Percentiles rank a stretch among this genome's conserved stretches.
Evolutionary conservation across 1,140 invertebrate species (phyloP).

Genomic region (Zaprionus ghesquierei): DNA sequence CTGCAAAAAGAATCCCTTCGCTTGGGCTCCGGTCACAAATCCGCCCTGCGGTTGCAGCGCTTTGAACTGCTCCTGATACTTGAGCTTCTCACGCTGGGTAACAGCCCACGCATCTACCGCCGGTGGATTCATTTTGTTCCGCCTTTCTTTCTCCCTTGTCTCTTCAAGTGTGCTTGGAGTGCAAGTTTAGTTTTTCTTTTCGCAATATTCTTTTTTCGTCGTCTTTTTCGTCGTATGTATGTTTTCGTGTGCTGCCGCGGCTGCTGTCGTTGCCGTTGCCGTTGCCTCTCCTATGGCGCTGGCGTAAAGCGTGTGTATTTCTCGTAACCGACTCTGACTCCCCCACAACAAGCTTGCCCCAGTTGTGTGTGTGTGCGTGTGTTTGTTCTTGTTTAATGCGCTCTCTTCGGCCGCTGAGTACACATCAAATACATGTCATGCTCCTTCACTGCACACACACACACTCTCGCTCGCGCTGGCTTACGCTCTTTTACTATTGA

Average conservation of each 20-base stretch:
- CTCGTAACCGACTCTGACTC: constrained; percentile 50
- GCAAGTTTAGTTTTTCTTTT: constrained; percentile 23
- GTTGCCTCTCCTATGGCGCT: neutral
- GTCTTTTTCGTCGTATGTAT: neutral
- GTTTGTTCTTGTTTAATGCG: constrained; percentile 62
- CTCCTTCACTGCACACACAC: constrained; percentile 43
- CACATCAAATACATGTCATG: constrained; percentile 70
- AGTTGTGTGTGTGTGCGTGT: constrained; percentile 43
- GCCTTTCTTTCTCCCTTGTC: constrained; percentile 9
- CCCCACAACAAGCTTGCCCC: constrained; percentile 36
- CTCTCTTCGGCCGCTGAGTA: constrained; percentile 69
- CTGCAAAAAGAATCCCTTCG: constrained; percentile 95
- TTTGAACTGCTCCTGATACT: constrained; percentile 96
- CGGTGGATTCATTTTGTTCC: constrained; percentile 78
- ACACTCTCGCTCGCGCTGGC: constrained; percentile 29
- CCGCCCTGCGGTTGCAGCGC: constrained; percentile 93
- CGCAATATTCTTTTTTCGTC: constrained; percentile 10
- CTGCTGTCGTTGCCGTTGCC: neutral
- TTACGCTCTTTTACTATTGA: constrained; percentile 65
- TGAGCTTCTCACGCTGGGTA: constrained; percentile 91
- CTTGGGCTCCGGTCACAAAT: constrained; percentile 95
- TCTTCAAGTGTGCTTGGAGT: constrained; percentile 9
- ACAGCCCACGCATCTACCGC: constrained; percentile 93
- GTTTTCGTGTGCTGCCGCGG: constrained; percentile 2
- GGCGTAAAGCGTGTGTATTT: constrained; percentile 50